Conservation (phyloP, 2,797 vertebrate genomes). For the Discoglossus pictus region DNA sequence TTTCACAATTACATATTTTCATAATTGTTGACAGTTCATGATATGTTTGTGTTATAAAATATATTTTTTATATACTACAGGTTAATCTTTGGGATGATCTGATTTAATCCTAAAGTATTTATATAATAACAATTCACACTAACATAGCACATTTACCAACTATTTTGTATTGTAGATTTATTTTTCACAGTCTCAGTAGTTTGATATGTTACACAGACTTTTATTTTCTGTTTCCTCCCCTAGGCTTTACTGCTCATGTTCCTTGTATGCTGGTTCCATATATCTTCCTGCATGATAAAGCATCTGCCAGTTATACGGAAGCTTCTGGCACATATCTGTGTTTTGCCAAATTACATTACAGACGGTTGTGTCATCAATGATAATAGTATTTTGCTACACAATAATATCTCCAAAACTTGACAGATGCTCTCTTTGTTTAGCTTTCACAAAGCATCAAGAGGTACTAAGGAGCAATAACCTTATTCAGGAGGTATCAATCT, state of each 20-base stretch:
- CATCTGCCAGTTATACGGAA: conserved; percentile 52
- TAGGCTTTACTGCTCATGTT: conserved; percentile 35
- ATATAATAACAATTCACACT: too few relatives aligned
- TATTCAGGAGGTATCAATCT: conserved; percentile 47
- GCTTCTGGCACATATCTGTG: conserved; percentile 48
- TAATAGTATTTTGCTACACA: conserved; percentile 49
- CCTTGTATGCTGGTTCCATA: conserved; percentile 48
- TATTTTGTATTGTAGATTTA: neutral
- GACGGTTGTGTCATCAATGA: conserved; percentile 57
- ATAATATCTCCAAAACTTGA: conserved; percentile 49
- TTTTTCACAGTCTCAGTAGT: neutral
- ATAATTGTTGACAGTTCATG: too few relatives aligned
- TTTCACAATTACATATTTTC: too few relatives aligned
- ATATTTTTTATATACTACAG: too few relatives aligned
- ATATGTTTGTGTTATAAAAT: too few relatives aligned
- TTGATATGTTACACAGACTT: conserved; percentile 15
- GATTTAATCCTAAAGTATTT: too few relatives aligned
- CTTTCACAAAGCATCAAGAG: conserved; percentile 19
- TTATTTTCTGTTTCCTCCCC: conserved; percentile 20
- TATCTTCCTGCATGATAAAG: conserved; percentile 51
- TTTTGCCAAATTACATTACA: conserved; percentile 59
- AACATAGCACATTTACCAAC: neutral
- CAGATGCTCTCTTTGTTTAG: conserved; percentile 55
- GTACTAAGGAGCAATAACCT: neutral
- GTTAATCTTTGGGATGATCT: too few relatives aligned